Percentiles rank a stretch among this genome's conserved stretches.
These are phyloP conservation scores for Hanleya hanleyi DNA, from an alignment of 2,888 invertebrate genomes.

Conservation along the genomic window DNA sequence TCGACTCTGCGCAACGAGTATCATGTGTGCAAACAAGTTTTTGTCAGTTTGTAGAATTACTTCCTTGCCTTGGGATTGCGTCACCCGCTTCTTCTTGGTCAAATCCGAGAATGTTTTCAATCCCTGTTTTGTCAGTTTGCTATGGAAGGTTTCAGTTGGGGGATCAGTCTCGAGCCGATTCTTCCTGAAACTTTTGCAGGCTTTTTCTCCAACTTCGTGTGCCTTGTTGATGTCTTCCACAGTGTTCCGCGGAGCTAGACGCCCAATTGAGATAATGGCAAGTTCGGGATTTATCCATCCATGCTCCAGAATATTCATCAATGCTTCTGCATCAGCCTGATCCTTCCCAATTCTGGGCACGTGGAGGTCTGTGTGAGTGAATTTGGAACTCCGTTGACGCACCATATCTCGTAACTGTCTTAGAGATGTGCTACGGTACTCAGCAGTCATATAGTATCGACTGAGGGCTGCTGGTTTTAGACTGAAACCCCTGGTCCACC, in stretches of 20 bases:
- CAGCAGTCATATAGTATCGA: conserved; percentile 25
- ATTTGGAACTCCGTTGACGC: no score
- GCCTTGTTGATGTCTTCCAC: conserved; percentile 15
- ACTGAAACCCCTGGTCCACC: conserved; percentile 29
- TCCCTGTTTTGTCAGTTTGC: conserved; percentile 26
- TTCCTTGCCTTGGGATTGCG: background rate
- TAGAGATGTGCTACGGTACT: conserved; percentile 14
- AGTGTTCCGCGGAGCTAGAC: background rate
- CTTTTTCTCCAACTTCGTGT: conserved; percentile 23
- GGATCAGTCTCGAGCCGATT: conserved; percentile 27
- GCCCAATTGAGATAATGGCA: no score
- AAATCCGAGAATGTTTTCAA: conserved; percentile 29
- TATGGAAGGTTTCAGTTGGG: conserved; percentile 29
- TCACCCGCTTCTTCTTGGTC: background rate
- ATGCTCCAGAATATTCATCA: no score
- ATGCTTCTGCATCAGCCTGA: conserved; percentile 14
- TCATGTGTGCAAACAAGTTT: conserved; percentile 19
- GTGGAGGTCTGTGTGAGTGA: background rate
- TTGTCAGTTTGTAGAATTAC: conserved; percentile 16
- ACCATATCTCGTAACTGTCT: no score
- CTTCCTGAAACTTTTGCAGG: conserved; percentile 30
- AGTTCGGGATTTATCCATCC: no score
- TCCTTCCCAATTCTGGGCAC: conserved; percentile 19
- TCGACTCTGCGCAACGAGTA: conserved; percentile 16
- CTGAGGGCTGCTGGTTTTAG: conserved; percentile 10